Conservation (phyloP, 35 echinoderm and acorn worm species). For the Amphiura filiformis region DNA sequence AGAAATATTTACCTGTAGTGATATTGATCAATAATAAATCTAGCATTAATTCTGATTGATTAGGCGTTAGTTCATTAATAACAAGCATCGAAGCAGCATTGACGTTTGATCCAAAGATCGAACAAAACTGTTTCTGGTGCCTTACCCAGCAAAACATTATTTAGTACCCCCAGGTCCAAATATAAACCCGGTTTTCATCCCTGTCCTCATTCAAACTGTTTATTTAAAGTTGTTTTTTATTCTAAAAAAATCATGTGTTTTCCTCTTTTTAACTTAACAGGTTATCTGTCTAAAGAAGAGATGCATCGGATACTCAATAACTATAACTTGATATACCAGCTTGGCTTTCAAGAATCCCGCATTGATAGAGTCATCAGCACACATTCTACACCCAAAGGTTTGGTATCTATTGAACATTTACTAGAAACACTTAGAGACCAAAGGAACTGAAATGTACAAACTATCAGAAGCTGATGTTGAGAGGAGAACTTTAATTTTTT, state of each 20-base stretch:
- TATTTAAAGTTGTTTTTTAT: neutral
- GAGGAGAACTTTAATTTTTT: no score
- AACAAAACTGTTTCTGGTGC: no score
- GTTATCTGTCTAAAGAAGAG: slow-evolving; percentile 76
- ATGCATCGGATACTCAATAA: slow-evolving; percentile 81
- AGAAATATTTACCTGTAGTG: no score
- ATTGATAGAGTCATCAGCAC: slow-evolving; percentile 49
- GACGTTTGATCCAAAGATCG: no score
- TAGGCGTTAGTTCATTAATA: no score
- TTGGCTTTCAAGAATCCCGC: slow-evolving; percentile 33
- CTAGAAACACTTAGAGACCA: slow-evolving; percentile 61
- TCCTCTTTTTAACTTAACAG: slow-evolving; percentile 25
- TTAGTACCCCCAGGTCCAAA: neutral
- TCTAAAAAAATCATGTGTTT: neutral
- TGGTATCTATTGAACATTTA: slow-evolving; percentile 74
- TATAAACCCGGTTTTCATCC: neutral
- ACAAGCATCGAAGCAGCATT: no score
- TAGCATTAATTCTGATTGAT: no score
- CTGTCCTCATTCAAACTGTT: neutral
- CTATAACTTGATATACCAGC: slow-evolving; percentile 95
- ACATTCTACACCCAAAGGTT: neutral
- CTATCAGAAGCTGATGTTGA: no score
- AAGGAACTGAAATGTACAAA: neutral
- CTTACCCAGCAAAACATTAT: neutral
- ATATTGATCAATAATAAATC: no score